Conservation (phyloP, 2,797 vertebrate genomes). For the Lates japonicus region DNA sequence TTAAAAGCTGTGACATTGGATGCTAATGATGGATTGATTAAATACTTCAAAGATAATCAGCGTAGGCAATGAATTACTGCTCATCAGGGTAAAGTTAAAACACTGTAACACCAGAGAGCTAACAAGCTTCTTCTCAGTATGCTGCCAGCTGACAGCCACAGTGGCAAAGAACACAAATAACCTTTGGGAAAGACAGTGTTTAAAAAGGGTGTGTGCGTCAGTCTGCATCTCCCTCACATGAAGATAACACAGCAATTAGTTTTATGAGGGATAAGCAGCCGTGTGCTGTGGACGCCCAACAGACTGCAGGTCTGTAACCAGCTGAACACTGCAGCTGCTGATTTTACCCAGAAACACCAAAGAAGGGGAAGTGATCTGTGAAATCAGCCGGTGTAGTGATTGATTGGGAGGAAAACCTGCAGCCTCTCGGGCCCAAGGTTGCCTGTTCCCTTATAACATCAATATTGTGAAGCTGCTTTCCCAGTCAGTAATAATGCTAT, state of each 20-base stretch:
- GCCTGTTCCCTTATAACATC: conserved; percentile 9
- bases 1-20: conserved; percentile 31
- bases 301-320: conserved; percentile 9
- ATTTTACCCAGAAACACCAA: conserved; percentile 30
- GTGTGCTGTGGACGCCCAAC: background rate
- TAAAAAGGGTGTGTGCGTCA: conserved; percentile 23
- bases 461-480: conserved; percentile 37
- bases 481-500: conserved; percentile 41
- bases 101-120: conserved; percentile 35
- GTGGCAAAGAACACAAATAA: conserved; percentile 60
- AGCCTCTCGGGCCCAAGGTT: conserved; percentile 3
- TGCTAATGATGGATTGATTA: conserved; percentile 51
- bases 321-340: conserved; percentile 12
- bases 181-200: conserved; percentile 44
- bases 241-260: conserved; percentile 1
- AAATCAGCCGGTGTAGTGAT: conserved; percentile 48
- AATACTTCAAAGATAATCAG: conserved; percentile 59
- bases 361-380: conserved; percentile 44
- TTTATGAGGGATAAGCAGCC: conserved; percentile 6
- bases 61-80: conserved; percentile 27
- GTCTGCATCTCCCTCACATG: conserved; percentile 29
- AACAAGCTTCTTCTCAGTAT: conserved; percentile 61
- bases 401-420: conserved; percentile 41
- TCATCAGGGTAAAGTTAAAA: conserved; percentile 56
- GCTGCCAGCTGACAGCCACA: conserved; percentile 42